Percentiles rank a stretch among this genome's conserved stretches.
These are phyloP conservation scores for Heliconius hortense DNA, from an alignment of 2,888 invertebrate genomes.

Conservation along the genomic window DNA sequence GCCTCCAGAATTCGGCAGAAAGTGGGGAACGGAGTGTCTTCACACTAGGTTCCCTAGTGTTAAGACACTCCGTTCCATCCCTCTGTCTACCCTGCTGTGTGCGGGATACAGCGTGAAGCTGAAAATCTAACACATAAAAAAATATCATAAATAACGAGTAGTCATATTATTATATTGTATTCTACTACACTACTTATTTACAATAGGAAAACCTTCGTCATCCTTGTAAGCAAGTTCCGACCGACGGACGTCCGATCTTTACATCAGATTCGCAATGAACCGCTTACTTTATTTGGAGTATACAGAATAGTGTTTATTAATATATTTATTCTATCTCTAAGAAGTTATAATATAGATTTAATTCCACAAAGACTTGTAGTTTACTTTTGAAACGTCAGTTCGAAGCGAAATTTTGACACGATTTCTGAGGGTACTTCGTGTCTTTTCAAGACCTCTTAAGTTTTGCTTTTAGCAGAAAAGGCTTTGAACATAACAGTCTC, in stretches of 20 bases:
- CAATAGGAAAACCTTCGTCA: constrained; percentile 36
- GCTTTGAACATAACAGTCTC: constrained; percentile 33
- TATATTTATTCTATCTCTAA: neutral
- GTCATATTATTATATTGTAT: constrained; percentile 14
- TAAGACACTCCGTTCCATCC: no score
- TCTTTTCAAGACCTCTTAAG: constrained; percentile 37
- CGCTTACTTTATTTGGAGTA: constrained; percentile 28
- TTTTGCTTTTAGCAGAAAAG: constrained; percentile 39
- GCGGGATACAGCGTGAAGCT: no score
- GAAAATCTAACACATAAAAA: no score
- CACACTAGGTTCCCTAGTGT: no score
- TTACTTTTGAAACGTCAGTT: constrained; percentile 25
- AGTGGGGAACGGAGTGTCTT: no score
- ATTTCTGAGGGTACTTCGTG: constrained; percentile 35
- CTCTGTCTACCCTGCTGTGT: no score
- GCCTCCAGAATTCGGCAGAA: no score
- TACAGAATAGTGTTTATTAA: neutral
- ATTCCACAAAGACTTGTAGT: constrained; percentile 19
- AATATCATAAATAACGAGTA: neutral
- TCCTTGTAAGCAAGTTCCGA: constrained; percentile 33
- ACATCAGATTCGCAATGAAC: constrained; percentile 31
- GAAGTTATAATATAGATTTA: constrained; percentile 26
- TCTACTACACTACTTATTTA: constrained; percentile 26
- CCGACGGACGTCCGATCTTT: constrained; percentile 34
- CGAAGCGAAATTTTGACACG: constrained; percentile 36